Evolutionary conservation across 2,113 vertebrate species (phyloP).

Genomic region (Indicator indicator): DNA sequence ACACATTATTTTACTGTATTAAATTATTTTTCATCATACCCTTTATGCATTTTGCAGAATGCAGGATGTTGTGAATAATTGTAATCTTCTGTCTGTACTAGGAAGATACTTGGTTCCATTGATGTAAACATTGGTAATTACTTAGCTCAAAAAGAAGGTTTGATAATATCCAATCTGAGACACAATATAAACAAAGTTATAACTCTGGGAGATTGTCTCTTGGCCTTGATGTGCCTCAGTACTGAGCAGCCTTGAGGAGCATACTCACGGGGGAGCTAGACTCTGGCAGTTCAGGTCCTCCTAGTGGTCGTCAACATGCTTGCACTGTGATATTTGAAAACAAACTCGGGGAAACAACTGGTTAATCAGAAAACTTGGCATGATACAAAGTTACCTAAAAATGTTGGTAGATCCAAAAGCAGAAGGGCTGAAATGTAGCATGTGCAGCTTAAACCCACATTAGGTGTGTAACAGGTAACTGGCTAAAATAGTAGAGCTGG

Average conservation of each 20-base stretch:
- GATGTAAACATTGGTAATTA: not conserved
- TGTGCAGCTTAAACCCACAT: not conserved
- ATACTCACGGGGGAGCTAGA: not conserved
- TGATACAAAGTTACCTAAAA: not conserved
- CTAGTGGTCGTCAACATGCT: accelerated
- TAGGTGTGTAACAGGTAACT: not conserved
- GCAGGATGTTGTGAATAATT: not conserved
- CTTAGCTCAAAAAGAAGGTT: not conserved
- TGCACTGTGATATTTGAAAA: not conserved
- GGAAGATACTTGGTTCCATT: not conserved
- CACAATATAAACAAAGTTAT: not conserved
- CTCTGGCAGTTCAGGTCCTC: not conserved
- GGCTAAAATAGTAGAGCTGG: not conserved
- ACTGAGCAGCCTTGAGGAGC: not conserved
- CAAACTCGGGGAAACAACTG: not conserved
- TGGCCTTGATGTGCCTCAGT: not conserved
- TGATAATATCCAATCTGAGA: not conserved
- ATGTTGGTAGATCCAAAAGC: not conserved
- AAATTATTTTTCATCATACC: not conserved
- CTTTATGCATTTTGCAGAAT: not conserved
- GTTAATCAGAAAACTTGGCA: not conserved
- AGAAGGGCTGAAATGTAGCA: not conserved
- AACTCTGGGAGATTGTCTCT: not conserved
- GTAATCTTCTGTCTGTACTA: not conserved
- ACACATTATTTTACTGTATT: not conserved